A percentile compares a stretch with the other conserved stretches of the same genome.
Conservation (phyloP, 2,888 invertebrate genomes). For the Lithosia quadra region DNA sequence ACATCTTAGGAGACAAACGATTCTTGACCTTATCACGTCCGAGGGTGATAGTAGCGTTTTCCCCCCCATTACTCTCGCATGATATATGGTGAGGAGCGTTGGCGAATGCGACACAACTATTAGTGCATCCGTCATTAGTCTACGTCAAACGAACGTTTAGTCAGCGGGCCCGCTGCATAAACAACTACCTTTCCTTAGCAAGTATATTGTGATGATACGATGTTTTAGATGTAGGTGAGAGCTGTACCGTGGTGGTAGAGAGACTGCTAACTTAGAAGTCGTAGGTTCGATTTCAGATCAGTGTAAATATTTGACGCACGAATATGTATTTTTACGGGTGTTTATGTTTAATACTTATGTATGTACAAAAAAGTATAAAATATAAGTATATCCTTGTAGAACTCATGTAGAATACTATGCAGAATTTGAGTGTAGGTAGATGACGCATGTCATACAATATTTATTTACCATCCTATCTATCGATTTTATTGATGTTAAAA, state of each 20-base stretch:
- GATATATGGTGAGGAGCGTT: conserved; percentile 75
- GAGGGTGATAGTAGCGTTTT: conserved; percentile 78
- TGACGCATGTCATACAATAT: too few relatives aligned
- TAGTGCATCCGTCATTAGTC: conserved; percentile 87
- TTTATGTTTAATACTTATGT: too few relatives aligned
- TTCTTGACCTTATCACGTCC: conserved; percentile 80
- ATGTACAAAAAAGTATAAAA: too few relatives aligned
- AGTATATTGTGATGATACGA: conserved; percentile 25
- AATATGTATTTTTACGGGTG: background rate
- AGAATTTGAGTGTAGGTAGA: too few relatives aligned
- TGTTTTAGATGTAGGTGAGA: background rate
- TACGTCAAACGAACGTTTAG: conserved; percentile 80
- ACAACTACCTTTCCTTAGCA: conserved; percentile 67
- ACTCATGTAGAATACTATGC: too few relatives aligned
- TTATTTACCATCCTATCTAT: background rate
- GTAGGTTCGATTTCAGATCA: background rate
- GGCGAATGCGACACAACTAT: conserved; percentile 84
- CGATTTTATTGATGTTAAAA: background rate
- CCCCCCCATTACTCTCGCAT: conserved; percentile 80
- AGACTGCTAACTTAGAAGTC: background rate
- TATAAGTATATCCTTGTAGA: too few relatives aligned
- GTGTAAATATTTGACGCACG: too few relatives aligned
- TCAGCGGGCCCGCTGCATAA: conserved; percentile 67
- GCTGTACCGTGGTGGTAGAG: background rate
- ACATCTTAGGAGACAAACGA: conserved; percentile 72